phyloP scores from a whole-genome alignment of 2,113 vertebrate genomes.

The Sakesphorus luctuosus region DNA sequence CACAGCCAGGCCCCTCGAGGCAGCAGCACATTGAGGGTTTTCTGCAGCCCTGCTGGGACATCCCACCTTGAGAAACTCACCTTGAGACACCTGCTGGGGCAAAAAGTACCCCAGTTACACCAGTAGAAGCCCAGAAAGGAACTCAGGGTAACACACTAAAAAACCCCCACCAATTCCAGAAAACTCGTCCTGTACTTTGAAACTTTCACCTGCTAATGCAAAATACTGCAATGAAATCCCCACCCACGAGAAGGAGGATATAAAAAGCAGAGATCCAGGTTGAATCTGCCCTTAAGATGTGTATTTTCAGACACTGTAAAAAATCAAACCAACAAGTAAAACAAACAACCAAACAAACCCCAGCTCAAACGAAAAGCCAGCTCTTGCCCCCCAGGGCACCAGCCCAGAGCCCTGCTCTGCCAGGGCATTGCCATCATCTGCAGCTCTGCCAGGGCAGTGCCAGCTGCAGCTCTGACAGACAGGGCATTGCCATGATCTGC shows the following conservation, averaged over 20 bases:
- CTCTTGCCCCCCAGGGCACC: rapidly evolving
- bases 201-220: neutral
- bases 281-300: neutral
- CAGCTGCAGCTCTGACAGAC: neutral
- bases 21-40: neutral
- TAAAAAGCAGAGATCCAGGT: neutral
- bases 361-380: rapidly evolving
- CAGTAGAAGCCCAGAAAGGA: neutral
- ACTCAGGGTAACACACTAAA: neutral
- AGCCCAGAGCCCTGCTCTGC: neutral
- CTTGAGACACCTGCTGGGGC: neutral
- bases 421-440: neutral
- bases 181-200: neutral
- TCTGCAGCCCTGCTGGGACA: neutral
- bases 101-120: neutral
- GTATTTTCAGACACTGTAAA: neutral
- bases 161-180: no score
- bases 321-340: no score
- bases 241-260: rapidly evolving
- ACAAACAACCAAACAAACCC: neutral
- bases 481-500: no score
- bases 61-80: neutral
- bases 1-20: rapidly evolving
- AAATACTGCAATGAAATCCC: neutral
- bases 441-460: neutral